Base-by-base conservation (phyloP, 1,140 invertebrate species). In the Trichonephila inaurata region DNA sequence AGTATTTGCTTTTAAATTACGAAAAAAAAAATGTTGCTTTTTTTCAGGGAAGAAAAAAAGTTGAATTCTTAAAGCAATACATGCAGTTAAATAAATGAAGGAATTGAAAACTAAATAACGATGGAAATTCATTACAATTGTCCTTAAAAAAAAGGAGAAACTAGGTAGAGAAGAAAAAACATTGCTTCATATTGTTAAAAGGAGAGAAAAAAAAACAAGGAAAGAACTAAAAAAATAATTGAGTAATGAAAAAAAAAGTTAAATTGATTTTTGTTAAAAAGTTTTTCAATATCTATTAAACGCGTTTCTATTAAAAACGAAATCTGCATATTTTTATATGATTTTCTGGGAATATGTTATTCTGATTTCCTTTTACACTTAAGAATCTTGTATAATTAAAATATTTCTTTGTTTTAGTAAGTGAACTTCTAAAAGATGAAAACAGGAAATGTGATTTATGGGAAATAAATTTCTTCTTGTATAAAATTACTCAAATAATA, bases 101-200 rank as follows among this genome's bases (percentile, higher is more conserved):
- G 40, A 77, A 77, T 77, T 33, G 69, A 77, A 77, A 77, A 77
- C 69, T 77, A 77, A 77, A 33, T 77, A 77, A 77, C 69, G 33
- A 33, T 33, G 5, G 28, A 77, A 77, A 77, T 77, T 28, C 69
- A 77, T 40, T 77, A 40, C 69, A 33, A 24, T 77, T 77, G 14
- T 18, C 18, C 28, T 24, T 33, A 14, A 19, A 28, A 77, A 72
- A 77, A 77, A 77, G 28, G 2, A 28, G 24, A 16, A 40, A 33
- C 33, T 12, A 19, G 16, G 5, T 18, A 16, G 12, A 33, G 28
- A 77, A 77, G 28, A 77, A 33, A 77, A 18, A 10, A 10, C 14
- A 33, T 77, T 33, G 6, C 16, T 33, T 33, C 18, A 40, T 28
- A 40, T 16, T 14, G 2, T 69, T 21, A 66, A n/a, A n/a, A 69